Evolutionary conservation across 1,140 invertebrate species (phyloP).

Genomic region (Zaprionus lachaisei): DNA sequence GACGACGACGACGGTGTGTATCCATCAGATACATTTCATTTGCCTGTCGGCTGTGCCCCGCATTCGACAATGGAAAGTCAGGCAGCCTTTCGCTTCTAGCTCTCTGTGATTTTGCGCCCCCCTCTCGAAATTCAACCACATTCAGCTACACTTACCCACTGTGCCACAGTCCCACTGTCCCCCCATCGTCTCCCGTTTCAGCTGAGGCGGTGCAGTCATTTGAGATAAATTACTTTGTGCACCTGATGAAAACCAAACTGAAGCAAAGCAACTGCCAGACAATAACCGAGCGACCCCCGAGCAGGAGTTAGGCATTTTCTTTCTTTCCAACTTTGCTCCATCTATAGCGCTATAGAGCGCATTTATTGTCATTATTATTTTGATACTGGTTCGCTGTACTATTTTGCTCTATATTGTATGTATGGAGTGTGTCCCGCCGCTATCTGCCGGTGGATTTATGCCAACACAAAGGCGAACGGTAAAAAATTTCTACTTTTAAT

Average conservation of each 20-base stretch:
- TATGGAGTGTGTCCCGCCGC: slow-evolving; percentile 11
- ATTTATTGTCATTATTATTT: slow-evolving; percentile 82
- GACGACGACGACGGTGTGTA: slow-evolving; percentile 27
- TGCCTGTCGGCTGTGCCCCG: slow-evolving; percentile 14
- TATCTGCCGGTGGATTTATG: slow-evolving; percentile 76
- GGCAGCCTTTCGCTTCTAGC: slow-evolving; percentile 59
- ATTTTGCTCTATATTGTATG: slow-evolving; percentile 37
- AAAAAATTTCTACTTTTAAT: slow-evolving; percentile 53
- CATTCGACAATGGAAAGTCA: slow-evolving; percentile 55
- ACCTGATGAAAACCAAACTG: slow-evolving; percentile 76
- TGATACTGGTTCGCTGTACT: slow-evolving; percentile 59
- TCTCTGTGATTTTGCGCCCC: slow-evolving; percentile 35
- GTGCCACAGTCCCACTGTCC: not conserved
- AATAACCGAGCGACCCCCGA: slow-evolving; percentile 18
- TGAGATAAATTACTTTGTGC: slow-evolving; percentile 80
- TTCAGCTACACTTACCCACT: slow-evolving; percentile 20
- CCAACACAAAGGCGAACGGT: slow-evolving; percentile 71
- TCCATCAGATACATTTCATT: slow-evolving; percentile 71
- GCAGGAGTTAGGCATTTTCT: slow-evolving; percentile 7
- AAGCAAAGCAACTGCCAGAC: slow-evolving; percentile 21
- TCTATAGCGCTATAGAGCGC: slow-evolving; percentile 23
- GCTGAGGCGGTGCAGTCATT: slow-evolving; percentile 62
- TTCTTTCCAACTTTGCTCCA: not conserved
- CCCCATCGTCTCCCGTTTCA: slow-evolving; percentile 14
- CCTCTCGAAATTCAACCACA: not conserved